Conservation (phyloP, 2,797 vertebrate species). For the Centropyge bicolor region DNA sequence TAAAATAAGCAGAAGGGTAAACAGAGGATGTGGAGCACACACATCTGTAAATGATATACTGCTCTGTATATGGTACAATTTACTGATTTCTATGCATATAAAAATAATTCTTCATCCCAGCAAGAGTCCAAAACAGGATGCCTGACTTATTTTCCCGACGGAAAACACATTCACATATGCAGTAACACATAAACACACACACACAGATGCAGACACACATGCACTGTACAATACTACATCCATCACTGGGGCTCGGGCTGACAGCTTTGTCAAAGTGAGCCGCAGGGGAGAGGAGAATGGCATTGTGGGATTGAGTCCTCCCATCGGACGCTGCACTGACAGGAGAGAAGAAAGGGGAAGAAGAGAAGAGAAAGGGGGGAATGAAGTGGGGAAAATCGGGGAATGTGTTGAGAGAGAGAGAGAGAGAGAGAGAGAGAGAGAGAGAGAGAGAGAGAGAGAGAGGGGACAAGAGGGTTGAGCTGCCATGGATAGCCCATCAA, state of each 20-base stretch:
- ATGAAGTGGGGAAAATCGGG: conserved; percentile 14
- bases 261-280: conserved; percentile 80
- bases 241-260: conserved; percentile 71
- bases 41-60: conserved; percentile 17
- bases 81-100: neutral
- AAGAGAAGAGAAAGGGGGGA: conserved; percentile 19
- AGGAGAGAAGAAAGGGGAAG: conserved; percentile 57
- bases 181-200: conserved; percentile 31
- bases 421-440: neutral
- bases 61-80: neutral
- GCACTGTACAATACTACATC: conserved; percentile 68
- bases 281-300: conserved; percentile 74
- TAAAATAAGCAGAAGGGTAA: neutral
- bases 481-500: conserved; percentile 69
- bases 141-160: conserved; percentile 11
- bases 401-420: conserved; percentile 34
- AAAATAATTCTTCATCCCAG: conserved; percentile 10
- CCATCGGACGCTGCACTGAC: conserved; percentile 69
- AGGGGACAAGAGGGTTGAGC: conserved; percentile 54
- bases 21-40: conserved; percentile 1
- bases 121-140: conserved; percentile 7
- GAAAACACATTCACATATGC: conserved; percentile 24
- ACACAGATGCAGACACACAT: conserved; percentile 14
- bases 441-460: conserved; percentile 22
- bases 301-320: conserved; percentile 79